A percentile compares a stretch with the other conserved stretches of the same genome.
These are phyloP conservation scores for Dermatemys mawii DNA, from an alignment of 2,113 vertebrate species.

Conservation along the genomic window DNA sequence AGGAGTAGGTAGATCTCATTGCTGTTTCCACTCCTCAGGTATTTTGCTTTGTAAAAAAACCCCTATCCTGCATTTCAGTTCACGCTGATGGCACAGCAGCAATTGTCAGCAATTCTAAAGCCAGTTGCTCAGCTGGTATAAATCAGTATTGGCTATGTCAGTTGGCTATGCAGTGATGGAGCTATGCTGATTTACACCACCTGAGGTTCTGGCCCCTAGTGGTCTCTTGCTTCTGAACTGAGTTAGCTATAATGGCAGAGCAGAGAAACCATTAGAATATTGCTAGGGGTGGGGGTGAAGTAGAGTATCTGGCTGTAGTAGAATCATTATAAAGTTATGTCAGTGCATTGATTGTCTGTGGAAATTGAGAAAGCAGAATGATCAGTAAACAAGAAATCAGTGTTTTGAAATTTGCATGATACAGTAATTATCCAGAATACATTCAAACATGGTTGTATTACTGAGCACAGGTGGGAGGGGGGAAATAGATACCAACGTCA, in stretches of 20 bases:
- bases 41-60: slow-evolving; percentile 13
- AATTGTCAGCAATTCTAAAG: not conserved
- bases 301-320: not conserved
- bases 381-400: not conserved
- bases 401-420: slow-evolving; percentile 4
- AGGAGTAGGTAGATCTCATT: not conserved
- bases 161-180: not conserved
- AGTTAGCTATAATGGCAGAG: not conserved
- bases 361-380: not conserved
- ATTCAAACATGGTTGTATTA: slow-evolving; percentile 10
- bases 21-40: not conserved
- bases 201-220: not conserved
- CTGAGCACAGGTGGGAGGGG: not conserved
- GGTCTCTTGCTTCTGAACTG: not conserved
- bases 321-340: not conserved
- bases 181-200: not conserved
- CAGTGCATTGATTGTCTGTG: not conserved
- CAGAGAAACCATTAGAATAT: not conserved
- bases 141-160: not conserved
- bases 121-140: not conserved
- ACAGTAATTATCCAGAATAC: slow-evolving; percentile 14
- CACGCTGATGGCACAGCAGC: not conserved
- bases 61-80: not conserved
- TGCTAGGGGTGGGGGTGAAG: not conserved
- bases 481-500: not conserved